Conservation (phyloP, 1,140 invertebrate species). For the Aphidius gifuensis region DNA sequence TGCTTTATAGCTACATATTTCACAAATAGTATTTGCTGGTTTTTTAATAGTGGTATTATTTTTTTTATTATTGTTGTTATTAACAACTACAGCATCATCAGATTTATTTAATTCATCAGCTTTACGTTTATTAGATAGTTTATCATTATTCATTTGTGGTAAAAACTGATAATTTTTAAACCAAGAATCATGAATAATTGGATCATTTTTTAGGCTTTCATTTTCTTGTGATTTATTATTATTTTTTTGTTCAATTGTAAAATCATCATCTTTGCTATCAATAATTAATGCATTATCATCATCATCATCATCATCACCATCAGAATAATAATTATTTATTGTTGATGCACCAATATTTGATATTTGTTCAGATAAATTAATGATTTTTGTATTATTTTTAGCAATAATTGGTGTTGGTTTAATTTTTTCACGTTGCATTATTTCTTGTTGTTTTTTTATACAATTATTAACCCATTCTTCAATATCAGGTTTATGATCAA, state of each 20-base stretch:
- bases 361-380: conserved; percentile 21
- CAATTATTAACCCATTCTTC: conserved; percentile 47
- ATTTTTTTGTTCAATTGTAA: conserved; percentile 1
- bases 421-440: conserved; percentile 20
- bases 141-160: no score
- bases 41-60: conserved; percentile 20
- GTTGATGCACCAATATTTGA: conserved; percentile 9
- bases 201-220: no score
- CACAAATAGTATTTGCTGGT: conserved; percentile 31
- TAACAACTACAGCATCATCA: no score
- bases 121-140: neutral
- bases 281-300: conserved; percentile 30
- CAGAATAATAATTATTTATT: conserved; percentile 3
- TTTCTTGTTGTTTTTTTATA: conserved; percentile 21
- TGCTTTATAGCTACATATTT: conserved; percentile 39
- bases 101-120: conserved; percentile 4
- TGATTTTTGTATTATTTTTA: conserved; percentile 12
- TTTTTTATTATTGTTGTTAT: neutral
- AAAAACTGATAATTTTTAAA: no score
- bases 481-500: conserved; percentile 33
- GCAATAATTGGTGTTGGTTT: conserved; percentile 7
- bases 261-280: conserved; percentile 31
- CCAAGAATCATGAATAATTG: no score
- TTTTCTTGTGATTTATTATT: neutral
- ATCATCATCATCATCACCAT: conserved; percentile 31